Evolutionary conservation across 2,797 vertebrate genomes (phyloP), one percentile per base, ranked within the genome.

Genomic region (Pangasius krempfi): DNA sequence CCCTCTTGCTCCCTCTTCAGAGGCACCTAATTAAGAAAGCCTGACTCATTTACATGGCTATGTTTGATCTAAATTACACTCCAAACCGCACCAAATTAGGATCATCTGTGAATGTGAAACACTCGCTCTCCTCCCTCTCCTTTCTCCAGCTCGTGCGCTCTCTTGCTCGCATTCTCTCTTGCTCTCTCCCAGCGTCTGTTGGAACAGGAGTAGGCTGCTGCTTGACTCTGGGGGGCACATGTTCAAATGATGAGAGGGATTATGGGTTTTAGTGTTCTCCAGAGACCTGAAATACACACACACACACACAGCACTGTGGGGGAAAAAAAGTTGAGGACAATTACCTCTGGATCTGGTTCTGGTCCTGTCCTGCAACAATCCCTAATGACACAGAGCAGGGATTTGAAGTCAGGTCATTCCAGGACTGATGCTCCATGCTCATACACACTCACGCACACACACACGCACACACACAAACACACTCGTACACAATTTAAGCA

Each of bases 1-100:
- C 86, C 86, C 90, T 92, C 93, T 92, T 92, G 90, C 87, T 90
- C 94, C 92, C 93, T 93, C 94, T 95, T 94, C 94, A 96, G 96
- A 98, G 96, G 97, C 97, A 97, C 97, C 98, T 98, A 98, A 98
- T 99, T 99, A 98, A 97, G 97, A 98, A 99, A 96, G 96, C 96
- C 97, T 97, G 98, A 98, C 97, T 99, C 97, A 98, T 99, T 99
- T 98, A 98, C 98, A 99, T 98, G 97, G 96, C 97, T 95, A 94
- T 95, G 97, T 98, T 99, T 99, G 98, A 99, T 99, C 98, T 98
- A 98, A 98, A 99, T 99, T 98, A 97, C 97, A 98, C 97, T 98
- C 98, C 96, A 98, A 98, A 99, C 98, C 98, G 95, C 97, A 98
- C 97, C 97, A 99, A 99, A 99, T 99, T 98, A 98, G 96, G 97